Percentiles rank a stretch among this genome's conserved stretches.
These are phyloP conservation scores for Halesus radiatus DNA, from an alignment of 1,140 invertebrate genomes.

Conservation along the genomic window DNA sequence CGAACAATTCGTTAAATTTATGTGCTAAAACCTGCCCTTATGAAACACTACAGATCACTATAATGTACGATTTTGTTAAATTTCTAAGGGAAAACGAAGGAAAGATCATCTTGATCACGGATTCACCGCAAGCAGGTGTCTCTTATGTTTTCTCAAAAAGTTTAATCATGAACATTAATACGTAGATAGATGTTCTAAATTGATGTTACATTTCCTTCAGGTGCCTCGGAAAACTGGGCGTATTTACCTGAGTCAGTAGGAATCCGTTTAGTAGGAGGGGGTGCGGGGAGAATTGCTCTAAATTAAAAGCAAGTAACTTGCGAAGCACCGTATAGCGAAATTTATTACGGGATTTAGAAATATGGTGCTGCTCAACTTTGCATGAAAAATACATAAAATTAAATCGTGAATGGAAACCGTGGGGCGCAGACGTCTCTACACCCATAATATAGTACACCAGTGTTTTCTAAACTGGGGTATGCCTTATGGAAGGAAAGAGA, in stretches of 20 bases:
- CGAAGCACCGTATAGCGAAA: constrained; percentile 52
- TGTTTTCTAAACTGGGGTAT: too few relatives aligned
- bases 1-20: background rate
- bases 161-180: too few relatives aligned
- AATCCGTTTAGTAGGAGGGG: background rate
- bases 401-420: constrained; percentile 48
- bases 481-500: too few relatives aligned
- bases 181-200: too few relatives aligned
- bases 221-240: too few relatives aligned
- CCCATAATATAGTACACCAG: background rate
- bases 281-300: constrained; percentile 46
- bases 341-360: constrained; percentile 58
- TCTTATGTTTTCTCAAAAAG: too few relatives aligned
- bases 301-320: constrained; percentile 52
- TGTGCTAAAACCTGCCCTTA: background rate
- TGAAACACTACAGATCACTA: too few relatives aligned
- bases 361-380: constrained; percentile 55
- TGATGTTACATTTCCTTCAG: too few relatives aligned
- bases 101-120: too few relatives aligned
- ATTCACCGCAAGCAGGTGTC: too few relatives aligned
- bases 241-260: background rate
- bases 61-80: background rate
- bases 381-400: constrained; percentile 58
- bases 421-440: constrained; percentile 32
- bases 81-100: background rate